These are phyloP conservation scores for Drosophila kepulauana DNA, from an alignment of 1,140 invertebrate genomes.

Conservation along the genomic window DNA sequence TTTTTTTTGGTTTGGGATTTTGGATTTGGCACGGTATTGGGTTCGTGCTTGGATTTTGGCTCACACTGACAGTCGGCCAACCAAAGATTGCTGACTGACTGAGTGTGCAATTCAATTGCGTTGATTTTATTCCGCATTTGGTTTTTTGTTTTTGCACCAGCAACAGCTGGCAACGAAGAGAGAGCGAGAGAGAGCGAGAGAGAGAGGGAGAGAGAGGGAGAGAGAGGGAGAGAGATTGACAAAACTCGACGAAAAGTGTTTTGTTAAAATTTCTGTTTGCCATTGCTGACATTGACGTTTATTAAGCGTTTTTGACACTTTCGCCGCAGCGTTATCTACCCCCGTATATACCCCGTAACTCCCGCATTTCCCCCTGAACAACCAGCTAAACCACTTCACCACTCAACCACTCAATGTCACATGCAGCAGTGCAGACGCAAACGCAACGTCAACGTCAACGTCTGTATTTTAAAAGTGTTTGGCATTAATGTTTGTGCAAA, in stretches of 20 bases:
- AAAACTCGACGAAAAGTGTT: slow-evolving; percentile 59
- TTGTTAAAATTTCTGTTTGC: slow-evolving; percentile 78
- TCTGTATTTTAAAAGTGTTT: slow-evolving; percentile 60
- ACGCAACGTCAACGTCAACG: slow-evolving; percentile 20
- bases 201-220: slow-evolving; percentile 13
- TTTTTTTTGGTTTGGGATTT: slow-evolving; percentile 15
- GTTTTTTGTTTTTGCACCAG: slow-evolving; percentile 46
- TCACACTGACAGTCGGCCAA: not conserved
- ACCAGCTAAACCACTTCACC: slow-evolving; percentile 47
- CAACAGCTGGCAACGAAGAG: slow-evolving; percentile 30
- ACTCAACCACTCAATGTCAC: slow-evolving; percentile 79
- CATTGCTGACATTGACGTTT: slow-evolving; percentile 82
- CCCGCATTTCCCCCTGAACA: slow-evolving; percentile 25
- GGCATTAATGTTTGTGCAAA: slow-evolving; percentile 78
- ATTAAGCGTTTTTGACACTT: slow-evolving; percentile 84
- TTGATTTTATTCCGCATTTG: slow-evolving; percentile 48
- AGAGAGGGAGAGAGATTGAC: slow-evolving; percentile 29
- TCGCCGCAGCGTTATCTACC: slow-evolving; percentile 65
- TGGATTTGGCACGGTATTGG: slow-evolving; percentile 51
- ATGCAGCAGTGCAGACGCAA: slow-evolving; percentile 51
- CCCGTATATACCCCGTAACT: slow-evolving; percentile 8
- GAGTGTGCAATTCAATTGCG: slow-evolving; percentile 81
- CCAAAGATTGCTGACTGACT: not conserved
- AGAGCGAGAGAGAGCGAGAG: slow-evolving; percentile 4
- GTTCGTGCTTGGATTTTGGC: slow-evolving; percentile 50